A percentile compares a stretch with the other conserved stretches of the same genome.
These are phyloP conservation scores for Desoria tigrina DNA, from an alignment of 2,888 invertebrate genomes.

Conservation along the genomic window DNA sequence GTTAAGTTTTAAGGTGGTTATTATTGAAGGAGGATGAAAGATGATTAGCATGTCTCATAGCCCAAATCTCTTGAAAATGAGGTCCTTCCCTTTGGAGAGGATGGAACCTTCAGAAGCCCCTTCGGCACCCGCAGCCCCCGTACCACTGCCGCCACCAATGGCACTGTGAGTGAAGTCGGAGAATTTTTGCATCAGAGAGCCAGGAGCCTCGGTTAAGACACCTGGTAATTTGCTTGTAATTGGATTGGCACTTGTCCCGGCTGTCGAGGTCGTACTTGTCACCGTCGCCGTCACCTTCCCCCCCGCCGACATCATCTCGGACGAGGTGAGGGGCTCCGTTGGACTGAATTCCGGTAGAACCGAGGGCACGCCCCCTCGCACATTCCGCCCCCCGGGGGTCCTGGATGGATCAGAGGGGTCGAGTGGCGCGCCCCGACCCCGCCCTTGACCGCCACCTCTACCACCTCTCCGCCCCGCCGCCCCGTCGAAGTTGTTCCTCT, in stretches of 20 bases:
- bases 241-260: constrained; percentile 49
- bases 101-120: constrained; percentile 82
- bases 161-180: constrained; percentile 71
- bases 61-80: constrained; percentile 92
- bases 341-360: constrained; percentile 58
- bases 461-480: constrained; percentile 65
- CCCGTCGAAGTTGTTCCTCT: constrained; percentile 56
- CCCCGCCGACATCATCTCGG: constrained; percentile 40
- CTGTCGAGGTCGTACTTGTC: constrained; percentile 36
- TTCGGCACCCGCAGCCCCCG: constrained; percentile 58
- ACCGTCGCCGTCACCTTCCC: constrained; percentile 33
- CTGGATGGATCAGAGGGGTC: constrained; percentile 12
- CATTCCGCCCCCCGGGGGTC: constrained; percentile 53
- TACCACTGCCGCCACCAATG: constrained; percentile 53
- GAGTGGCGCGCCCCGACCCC: neutral
- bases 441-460: constrained; percentile 59
- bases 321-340: constrained; percentile 42
- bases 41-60: constrained; percentile 62
- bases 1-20: too few relatives aligned
- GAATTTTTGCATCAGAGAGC: constrained; percentile 83
- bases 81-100: constrained; percentile 88
- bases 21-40: constrained; percentile 58
- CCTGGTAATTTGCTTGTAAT: constrained; percentile 52
- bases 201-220: constrained; percentile 58
- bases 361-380: constrained; percentile 61